A percentile compares a stretch with the other conserved stretches of the same genome.
Evolutionary conservation across 2,113 vertebrate genomes (phyloP).

Genomic region (Cyphomyrus discorhynchus): DNA sequence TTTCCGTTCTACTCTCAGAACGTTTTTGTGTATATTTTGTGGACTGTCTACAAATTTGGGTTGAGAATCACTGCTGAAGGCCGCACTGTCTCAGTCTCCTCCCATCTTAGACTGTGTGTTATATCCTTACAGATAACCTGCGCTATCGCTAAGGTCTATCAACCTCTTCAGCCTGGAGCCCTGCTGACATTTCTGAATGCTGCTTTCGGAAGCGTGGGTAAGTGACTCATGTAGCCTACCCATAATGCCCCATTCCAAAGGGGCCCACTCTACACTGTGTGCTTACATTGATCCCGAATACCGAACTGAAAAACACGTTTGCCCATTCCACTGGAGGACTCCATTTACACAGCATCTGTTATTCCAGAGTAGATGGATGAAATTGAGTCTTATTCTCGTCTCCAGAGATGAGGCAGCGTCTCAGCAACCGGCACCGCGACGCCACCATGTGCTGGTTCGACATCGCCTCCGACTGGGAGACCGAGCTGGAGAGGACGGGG

Average conservation of each 20-base stretch:
- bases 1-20: no score
- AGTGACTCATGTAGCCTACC: constrained; percentile 26
- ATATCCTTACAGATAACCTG: constrained; percentile 60
- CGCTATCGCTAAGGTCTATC: constrained; percentile 68
- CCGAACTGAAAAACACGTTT: not conserved
- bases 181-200: constrained; percentile 64
- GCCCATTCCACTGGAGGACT: not conserved
- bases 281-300: not conserved
- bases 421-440: constrained; percentile 60
- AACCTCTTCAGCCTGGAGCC: constrained; percentile 59
- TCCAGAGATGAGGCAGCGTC: constrained; percentile 68
- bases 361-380: not conserved
- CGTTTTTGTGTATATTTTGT: not conserved
- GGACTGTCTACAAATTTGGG: not conserved
- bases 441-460: constrained; percentile 70
- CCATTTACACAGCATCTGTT: not conserved
- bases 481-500: constrained; percentile 69
- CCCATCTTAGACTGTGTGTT: not conserved
- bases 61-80: not conserved
- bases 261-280: not conserved
- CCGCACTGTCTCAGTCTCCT: not conserved
- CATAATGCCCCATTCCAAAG: not conserved
- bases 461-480: constrained; percentile 73
- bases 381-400: not conserved
- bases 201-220: constrained; percentile 64